Evolutionary conservation across 2,113 vertebrate genomes (phyloP).

Genomic region (Microtus pennsylvanicus): DNA sequence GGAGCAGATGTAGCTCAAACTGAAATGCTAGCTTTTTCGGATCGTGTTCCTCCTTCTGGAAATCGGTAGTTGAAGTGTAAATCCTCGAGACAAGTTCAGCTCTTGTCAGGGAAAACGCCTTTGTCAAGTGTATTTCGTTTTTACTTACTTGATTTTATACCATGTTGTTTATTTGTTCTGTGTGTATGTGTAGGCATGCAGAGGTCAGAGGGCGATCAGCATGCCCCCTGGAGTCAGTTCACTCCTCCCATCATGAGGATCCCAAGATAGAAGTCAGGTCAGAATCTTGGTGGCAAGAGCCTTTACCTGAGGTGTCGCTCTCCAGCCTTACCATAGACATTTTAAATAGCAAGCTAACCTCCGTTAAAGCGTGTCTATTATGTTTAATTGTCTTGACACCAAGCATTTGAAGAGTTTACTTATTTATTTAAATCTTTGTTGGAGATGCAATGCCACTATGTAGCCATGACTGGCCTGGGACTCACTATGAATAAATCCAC

Average conservation of each 20-base stretch:
- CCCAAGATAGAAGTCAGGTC: neutral
- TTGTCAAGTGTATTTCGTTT: slow-evolving; percentile 46
- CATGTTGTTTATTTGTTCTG: neutral
- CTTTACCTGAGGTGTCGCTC: neutral
- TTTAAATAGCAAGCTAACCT: slow-evolving; percentile 84
- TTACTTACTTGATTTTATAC: neutral
- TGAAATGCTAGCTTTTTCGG: slow-evolving; percentile 11
- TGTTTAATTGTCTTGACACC: slow-evolving; percentile 80
- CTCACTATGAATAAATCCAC: neutral
- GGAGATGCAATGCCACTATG: neutral
- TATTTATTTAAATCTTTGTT: neutral
- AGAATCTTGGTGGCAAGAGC: neutral
- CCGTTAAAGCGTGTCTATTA: slow-evolving; percentile 82
- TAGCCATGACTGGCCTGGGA: neutral
- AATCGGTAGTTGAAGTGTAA: slow-evolving; percentile 73
- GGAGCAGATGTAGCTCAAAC: slow-evolving; percentile 73
- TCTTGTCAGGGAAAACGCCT: slow-evolving; percentile 81
- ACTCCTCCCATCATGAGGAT: neutral
- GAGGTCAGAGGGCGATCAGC: neutral
- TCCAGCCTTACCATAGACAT: slow-evolving; percentile 61
- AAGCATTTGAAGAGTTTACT: slow-evolving; percentile 71
- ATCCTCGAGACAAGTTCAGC: slow-evolving; percentile 8
- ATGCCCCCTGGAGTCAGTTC: too few relatives aligned
- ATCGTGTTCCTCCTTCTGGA: slow-evolving; percentile 69
- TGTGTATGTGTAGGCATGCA: neutral